A percentile compares a stretch with the other conserved stretches of the same genome.
Evolutionary conservation across 2,797 vertebrate species (phyloP).

Genomic region (Aplochiton taeniatus): DNA sequence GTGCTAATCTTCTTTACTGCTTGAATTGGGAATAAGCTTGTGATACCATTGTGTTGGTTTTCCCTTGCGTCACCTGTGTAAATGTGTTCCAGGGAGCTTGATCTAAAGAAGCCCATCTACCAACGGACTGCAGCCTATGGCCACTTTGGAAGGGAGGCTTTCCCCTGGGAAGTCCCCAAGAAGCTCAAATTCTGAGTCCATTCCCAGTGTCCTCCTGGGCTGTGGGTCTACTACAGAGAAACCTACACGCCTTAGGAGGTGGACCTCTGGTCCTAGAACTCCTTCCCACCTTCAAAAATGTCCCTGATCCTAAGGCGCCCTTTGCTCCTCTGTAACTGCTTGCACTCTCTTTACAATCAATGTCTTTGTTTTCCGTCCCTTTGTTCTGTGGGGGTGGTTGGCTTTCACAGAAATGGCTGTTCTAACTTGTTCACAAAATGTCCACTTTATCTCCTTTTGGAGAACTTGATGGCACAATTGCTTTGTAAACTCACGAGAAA

Average conservation of each 20-base stretch:
- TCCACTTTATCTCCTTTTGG: background rate
- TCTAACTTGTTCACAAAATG: constrained; percentile 47
- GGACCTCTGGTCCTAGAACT: constrained; percentile 47
- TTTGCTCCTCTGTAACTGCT: background rate
- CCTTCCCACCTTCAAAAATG: constrained; percentile 13
- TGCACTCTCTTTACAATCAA: background rate
- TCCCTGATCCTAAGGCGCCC: constrained; percentile 6
- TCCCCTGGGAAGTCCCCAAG: constrained; percentile 94
- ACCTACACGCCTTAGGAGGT: constrained; percentile 71
- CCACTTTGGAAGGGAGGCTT: constrained; percentile 92
- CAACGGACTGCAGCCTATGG: constrained; percentile 93
- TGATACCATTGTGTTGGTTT: constrained; percentile 51
- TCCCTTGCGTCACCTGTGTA: too few relatives aligned
- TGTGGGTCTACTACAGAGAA: constrained; percentile 83
- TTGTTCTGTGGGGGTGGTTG: constrained; percentile 45
- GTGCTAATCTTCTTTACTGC: too few relatives aligned
- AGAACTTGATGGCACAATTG: constrained; percentile 37
- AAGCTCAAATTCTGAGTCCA: constrained; percentile 85
- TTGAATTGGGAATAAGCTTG: background rate
- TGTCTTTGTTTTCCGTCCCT: constrained; percentile 15
- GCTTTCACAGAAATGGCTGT: constrained; percentile 31
- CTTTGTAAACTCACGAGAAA: constrained; percentile 33
- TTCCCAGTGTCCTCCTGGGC: constrained; percentile 72
- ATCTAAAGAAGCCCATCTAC: constrained; percentile 96
- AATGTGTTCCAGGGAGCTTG: constrained; percentile 89